Base-by-base conservation (phyloP, 53 echinoderm and acorn worm species). In the Astropecten irregularis region DNA sequence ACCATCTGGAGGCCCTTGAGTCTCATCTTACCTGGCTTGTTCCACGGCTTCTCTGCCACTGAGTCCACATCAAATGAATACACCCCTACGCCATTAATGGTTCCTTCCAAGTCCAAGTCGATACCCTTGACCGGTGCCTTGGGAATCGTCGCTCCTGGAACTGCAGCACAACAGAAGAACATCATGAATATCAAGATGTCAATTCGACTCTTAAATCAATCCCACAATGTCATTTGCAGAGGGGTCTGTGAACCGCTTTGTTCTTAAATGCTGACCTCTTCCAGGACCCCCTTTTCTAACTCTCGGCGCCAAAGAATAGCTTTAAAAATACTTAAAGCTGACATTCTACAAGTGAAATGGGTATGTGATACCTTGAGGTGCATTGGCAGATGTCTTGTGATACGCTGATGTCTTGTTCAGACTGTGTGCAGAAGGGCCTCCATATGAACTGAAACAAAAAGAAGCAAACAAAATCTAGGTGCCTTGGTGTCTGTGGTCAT, bases 51-150 rank as follows among this genome's bases (percentile, higher is more conserved):
- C 14, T 96, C 96, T 39, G 79, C 40, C 44, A 87, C 66, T 14
- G 91, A 50, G 15, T 96, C 96, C 26, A 94, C 26, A 11, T 96
- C 96, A 81, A 88, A 93, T 14, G 96, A 96, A 38, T 93, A 96
- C 54, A 93, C 87, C 29, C 89, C 89, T 36, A 84, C 88, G 34
- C 96, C 96, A 77, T 96, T 96, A 40, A 96, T 85, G 27, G 89
- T 91, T 15, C 87, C 86, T 56, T 96, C 96, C 51, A 89, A 91
- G 30, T 96, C 96, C 28, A 96, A 54, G 30, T 96, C 96, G 44
- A 96, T 67, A 9, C 93, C 93, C 46, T 96, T 96, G 50, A 69
- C 70, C 20, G 88, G 66, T 34, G 88, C 86, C 69, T 94, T 94
- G 10, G 82, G 89, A 20, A 79, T 68, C 46, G 73, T 33, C 18